Evolutionary conservation across 2,797 vertebrate species (phyloP), one percentile per base, ranked within the genome.

Genomic region (Cyclura pinguis): DNA sequence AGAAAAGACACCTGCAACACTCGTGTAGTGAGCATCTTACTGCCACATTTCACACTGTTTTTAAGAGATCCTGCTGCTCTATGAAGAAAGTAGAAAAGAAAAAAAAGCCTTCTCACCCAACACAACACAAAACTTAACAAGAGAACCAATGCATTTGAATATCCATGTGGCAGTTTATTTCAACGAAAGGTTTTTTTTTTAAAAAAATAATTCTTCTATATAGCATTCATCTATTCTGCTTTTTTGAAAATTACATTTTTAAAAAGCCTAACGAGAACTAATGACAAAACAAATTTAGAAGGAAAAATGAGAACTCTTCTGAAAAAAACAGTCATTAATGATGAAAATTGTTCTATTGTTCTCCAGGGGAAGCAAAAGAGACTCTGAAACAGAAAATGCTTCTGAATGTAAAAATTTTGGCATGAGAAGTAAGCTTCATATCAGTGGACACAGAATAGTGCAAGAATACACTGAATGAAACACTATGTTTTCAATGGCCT

Each of bases 381-480:
- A 80, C 50, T 29, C 24, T 50, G 32, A 67, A 27, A 24, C 24
- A 2, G 64, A 89, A 85, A 59, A 16, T 8, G 22, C 42, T 59
- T 85, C 14, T 8, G 20, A 22, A 89, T 47, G 20, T 85, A 29
- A 80, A 85, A 89, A 57, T 10, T 80, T n/a, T 16, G 32, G 35
- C 35, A 80, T 47, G 35, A 77, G 47, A 89, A 85, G n/a, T 67
- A 1, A 78, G 69, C 55, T 78, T 55, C 35, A 85, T 80, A 73
- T 32, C 55, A 81, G 12, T 32, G 52, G n/a, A 73, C 62, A 74
- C 35, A 81, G 74, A 86, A 82, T 24, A 81, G 38, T 29, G 5
- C 55, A 81, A 59, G 67, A 62, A 86, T 67, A 86, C 69, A 86
- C 81, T 52, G 55, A 86, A 90, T 50, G 29, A 80, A 80, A 80